Evolutionary conservation across 1,140 invertebrate species (phyloP).

Genomic region (Eriocheir sinensis): DNA sequence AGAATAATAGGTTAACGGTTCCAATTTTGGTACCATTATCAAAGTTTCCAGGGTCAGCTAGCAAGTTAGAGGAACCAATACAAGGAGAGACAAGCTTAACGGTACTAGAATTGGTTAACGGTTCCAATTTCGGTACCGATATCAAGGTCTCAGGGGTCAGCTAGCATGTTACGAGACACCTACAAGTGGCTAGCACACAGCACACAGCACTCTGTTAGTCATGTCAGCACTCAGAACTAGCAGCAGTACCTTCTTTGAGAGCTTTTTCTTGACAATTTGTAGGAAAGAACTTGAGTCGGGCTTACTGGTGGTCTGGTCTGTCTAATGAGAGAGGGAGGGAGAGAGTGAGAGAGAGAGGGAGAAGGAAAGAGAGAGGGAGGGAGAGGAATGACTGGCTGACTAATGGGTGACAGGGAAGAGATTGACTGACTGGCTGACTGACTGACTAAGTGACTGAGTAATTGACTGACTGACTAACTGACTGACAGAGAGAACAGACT

Average conservation of each 20-base stretch:
- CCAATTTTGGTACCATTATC: too few species aligned
- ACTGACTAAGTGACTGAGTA: too few species aligned
- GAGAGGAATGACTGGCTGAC: background rate
- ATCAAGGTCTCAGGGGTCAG: background rate
- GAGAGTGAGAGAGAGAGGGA: constrained; percentile 33
- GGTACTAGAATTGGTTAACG: background rate
- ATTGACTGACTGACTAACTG: too few species aligned
- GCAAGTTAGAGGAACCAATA: background rate
- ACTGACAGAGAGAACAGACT: too few species aligned
- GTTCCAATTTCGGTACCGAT: background rate
- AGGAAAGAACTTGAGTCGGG: constrained; percentile 69
- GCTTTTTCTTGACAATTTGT: constrained; percentile 72
- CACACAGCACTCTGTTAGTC: constrained; percentile 4
- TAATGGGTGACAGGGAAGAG: too few species aligned
- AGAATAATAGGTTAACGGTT: too few species aligned
- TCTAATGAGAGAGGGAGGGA: constrained; percentile 54
- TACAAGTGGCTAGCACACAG: background rate
- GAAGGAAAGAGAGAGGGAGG: constrained; percentile 27
- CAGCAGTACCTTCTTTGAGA: constrained; percentile 65
- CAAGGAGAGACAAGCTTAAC: background rate
- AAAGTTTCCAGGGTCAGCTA: too few species aligned
- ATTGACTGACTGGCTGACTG: too few species aligned
- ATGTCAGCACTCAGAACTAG: background rate
- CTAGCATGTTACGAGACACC: background rate
- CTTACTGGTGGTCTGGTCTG: constrained; percentile 65